Evolutionary conservation across 1,140 invertebrate species (phyloP), one percentile per base, ranked within the genome.

Genomic region (Nebria ingens): DNA sequence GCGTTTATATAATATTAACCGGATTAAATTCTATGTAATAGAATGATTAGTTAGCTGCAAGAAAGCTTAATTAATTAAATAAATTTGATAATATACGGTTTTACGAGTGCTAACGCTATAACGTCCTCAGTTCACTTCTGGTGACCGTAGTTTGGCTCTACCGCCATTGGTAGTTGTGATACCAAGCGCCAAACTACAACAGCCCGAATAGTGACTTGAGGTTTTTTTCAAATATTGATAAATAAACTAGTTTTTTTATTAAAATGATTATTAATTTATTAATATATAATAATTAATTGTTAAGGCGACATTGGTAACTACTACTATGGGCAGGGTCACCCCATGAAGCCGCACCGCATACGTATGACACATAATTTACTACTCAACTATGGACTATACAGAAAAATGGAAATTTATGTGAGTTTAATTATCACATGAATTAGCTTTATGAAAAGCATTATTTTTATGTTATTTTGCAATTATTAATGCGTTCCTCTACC

Each of bases 361-460:
- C 86, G 97, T 66, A 99, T 99, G 97, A 98, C 97, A 1, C 97
- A 99, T 74, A 98, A 98, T 82, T 81, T 99, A 55, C 81, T 99
- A 19, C 74, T 99, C 1, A 98, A 99, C 75, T 99, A 99, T 87
- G 97, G 97, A 51, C 80, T 99, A 9, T 99, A 99, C 71, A 83
- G 96, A 61, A 99, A 99, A 81, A 98, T 99, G 95, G 97, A 99
- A 80, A 97, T 98, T 65, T 98, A 97, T 82, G 95, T 98, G 82
- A 91, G 91, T 61, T 53, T 51, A 21, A 23, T 4, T 45, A 13
- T 1, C 6, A n/a, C 25, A 34, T 34, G n/a, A 34, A 9, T 34
- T 9, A 9, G 25, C 25, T n/a, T n/a, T n/a, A 34, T 34, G 25
- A 34, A 53, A 19, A 40, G 13, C 1, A 53, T 17, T 6, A 13